These are phyloP conservation scores for Anoplius nigerrimus DNA, from an alignment of 2,888 invertebrate genomes.

Conservation along the genomic window DNA sequence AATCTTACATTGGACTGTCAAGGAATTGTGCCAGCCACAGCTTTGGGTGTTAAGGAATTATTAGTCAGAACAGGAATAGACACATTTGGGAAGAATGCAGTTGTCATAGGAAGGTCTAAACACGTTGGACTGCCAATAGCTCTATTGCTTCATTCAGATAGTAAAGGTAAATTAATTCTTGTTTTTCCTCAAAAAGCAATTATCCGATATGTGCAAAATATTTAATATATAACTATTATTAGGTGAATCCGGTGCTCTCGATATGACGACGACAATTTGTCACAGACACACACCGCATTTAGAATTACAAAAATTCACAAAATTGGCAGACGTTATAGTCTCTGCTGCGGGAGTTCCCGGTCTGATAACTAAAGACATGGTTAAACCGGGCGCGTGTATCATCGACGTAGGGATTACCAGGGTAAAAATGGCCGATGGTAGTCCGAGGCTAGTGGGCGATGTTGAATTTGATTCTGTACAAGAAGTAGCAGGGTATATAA, in stretches of 20 bases:
- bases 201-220: background rate
- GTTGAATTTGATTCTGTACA: slow-evolving; percentile 91
- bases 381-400: slow-evolving; percentile 91
- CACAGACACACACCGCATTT: slow-evolving; percentile 90
- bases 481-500: slow-evolving; percentile 88
- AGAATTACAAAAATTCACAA: slow-evolving; percentile 83
- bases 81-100: slow-evolving; percentile 90
- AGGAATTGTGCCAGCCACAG: slow-evolving; percentile 70
- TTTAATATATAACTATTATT: slow-evolving; percentile 19
- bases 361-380: slow-evolving; percentile 87
- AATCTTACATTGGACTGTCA: slow-evolving; percentile 81
- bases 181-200: background rate
- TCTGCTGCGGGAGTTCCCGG: slow-evolving; percentile 85
- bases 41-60: slow-evolving; percentile 72
- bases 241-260: slow-evolving; percentile 80
- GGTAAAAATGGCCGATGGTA: slow-evolving; percentile 81
- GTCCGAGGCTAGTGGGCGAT: slow-evolving; percentile 88
- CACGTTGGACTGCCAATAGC: slow-evolving; percentile 95
- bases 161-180: slow-evolving; percentile 77
- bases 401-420: slow-evolving; percentile 93
- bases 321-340: slow-evolving; percentile 86
- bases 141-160: slow-evolving; percentile 88
- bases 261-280: slow-evolving; percentile 93
- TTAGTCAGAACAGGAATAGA: slow-evolving; percentile 80
- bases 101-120: slow-evolving; percentile 92